Evolutionary conservation across 92 coral and sea anemone genomes (phyloP).

Genomic region (Epizoanthus ramosus): DNA sequence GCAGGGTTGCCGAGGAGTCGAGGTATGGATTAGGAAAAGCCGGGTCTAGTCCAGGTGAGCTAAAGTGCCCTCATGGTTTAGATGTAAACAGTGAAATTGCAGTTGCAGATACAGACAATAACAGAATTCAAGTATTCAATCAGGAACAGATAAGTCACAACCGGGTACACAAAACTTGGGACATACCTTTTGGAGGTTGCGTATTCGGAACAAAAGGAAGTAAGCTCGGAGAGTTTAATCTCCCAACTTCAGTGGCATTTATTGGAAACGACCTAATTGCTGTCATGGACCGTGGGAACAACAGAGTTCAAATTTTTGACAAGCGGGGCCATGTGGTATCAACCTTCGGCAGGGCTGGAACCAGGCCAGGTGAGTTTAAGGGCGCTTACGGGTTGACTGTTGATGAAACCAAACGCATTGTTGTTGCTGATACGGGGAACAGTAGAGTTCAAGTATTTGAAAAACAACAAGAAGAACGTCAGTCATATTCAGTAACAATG

Average conservation of each 20-base stretch:
- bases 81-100: constrained; percentile 8
- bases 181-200: not conserved
- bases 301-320: constrained; percentile 22
- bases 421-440: constrained; percentile 22
- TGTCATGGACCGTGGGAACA: constrained; percentile 19
- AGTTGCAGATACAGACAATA: constrained; percentile 20
- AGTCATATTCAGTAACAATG: constrained; percentile 5
- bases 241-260: constrained; percentile 20
- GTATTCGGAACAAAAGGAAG: constrained; percentile 8
- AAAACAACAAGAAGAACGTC: too few species aligned
- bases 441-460: constrained; percentile 15
- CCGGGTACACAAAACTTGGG: not conserved
- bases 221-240: constrained; percentile 12
- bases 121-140: constrained; percentile 13
- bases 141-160: not conserved
- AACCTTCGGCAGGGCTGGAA: constrained; percentile 8
- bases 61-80: constrained; percentile 22
- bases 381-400: constrained; percentile 7
- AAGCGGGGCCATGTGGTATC: constrained; percentile 26
- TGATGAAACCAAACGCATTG: constrained; percentile 18
- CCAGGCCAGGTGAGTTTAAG: constrained; percentile 15
- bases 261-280: constrained; percentile 1
- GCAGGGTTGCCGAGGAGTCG: not conserved
- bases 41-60: not conserved
- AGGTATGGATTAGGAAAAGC: not conserved